These are phyloP conservation scores for Trichopria drosophilae DNA, from an alignment of 2,888 invertebrate species.

Conservation along the genomic window DNA sequence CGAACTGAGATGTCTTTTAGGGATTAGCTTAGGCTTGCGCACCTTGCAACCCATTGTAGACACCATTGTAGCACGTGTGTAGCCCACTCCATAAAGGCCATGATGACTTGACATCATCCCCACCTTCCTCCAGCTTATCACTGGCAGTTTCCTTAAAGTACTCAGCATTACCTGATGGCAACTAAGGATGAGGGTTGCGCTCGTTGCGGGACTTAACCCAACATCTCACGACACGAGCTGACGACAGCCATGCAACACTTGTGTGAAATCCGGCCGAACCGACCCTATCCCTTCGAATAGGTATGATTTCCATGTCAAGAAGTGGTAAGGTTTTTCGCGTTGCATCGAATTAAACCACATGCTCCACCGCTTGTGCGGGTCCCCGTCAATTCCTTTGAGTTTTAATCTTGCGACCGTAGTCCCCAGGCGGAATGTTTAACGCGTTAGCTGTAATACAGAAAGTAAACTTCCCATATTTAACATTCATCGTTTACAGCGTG, in stretches of 20 bases:
- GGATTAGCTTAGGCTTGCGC: slow-evolving; percentile 42
- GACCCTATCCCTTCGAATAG: slow-evolving; percentile 12
- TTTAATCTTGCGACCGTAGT: slow-evolving; percentile 46
- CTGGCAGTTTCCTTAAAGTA: slow-evolving; percentile 46
- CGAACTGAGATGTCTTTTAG: slow-evolving; percentile 40
- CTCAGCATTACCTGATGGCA: slow-evolving; percentile 38
- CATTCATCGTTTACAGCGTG: slow-evolving; percentile 48
- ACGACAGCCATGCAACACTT: slow-evolving; percentile 46
- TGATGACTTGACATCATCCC: slow-evolving; percentile 52
- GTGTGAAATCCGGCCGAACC: slow-evolving; percentile 17
- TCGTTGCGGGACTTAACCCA: slow-evolving; percentile 47
- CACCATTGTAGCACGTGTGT: slow-evolving; percentile 51
- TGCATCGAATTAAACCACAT: slow-evolving; percentile 51
- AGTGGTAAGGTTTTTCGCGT: slow-evolving; percentile 47
- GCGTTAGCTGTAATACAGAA: slow-evolving; percentile 41
- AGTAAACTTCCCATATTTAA: slow-evolving; percentile 29
- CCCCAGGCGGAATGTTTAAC: slow-evolving; percentile 46
- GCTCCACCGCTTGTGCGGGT: slow-evolving; percentile 48
- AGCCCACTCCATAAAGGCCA: slow-evolving; percentile 47
- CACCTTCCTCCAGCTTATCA: slow-evolving; percentile 48
- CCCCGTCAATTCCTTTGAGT: slow-evolving; percentile 43
- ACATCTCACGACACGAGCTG: slow-evolving; percentile 47
- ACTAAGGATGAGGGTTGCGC: slow-evolving; percentile 43
- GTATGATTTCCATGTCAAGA: slow-evolving; percentile 35
- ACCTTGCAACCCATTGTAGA: slow-evolving; percentile 43